Evolutionary conservation across 2,113 vertebrate genomes (phyloP).

Genomic region (Verasper variegatus): DNA sequence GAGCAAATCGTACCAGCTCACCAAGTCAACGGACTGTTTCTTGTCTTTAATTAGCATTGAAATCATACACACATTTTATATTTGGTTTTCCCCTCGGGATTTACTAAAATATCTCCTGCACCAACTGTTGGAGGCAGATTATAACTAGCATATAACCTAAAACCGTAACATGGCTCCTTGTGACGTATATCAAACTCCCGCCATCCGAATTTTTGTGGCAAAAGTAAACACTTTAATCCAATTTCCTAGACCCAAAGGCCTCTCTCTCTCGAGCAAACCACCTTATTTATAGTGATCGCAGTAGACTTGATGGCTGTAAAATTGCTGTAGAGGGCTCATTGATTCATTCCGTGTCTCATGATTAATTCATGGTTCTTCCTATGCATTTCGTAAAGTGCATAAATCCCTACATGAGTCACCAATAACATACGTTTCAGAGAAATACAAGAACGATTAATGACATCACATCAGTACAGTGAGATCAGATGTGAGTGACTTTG

Average conservation of each 20-base stretch:
- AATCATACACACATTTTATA: slow-evolving; percentile 29
- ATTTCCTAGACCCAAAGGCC: slow-evolving; percentile 65
- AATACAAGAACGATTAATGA: slow-evolving; percentile 6
- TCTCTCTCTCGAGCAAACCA: slow-evolving; percentile 42
- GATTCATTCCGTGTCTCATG: slow-evolving; percentile 67
- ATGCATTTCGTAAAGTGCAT: slow-evolving; percentile 42
- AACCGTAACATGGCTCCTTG: slow-evolving; percentile 49
- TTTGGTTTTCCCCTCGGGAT: slow-evolving; percentile 27
- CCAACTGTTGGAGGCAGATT: slow-evolving; percentile 18
- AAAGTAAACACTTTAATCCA: slow-evolving; percentile 79
- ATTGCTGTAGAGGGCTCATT: slow-evolving; percentile 56
- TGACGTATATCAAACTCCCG: slow-evolving; percentile 61
- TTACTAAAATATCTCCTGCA: slow-evolving; percentile 24
- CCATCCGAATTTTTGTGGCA: slow-evolving; percentile 34
- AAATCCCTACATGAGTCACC: slow-evolving; percentile 64
- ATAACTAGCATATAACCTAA: slow-evolving; percentile 48
- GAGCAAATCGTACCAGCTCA: no score
- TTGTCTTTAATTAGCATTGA: slow-evolving; percentile 20
- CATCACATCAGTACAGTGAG: slow-evolving; percentile 13
- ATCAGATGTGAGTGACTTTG: background rate
- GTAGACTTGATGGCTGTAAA: slow-evolving; percentile 60
- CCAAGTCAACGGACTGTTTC: background rate
- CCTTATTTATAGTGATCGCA: slow-evolving; percentile 73
- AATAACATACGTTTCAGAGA: slow-evolving; percentile 28
- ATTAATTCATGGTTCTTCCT: slow-evolving; percentile 70